phyloP scores from a whole-genome alignment of 2,797 vertebrate species.

The Denticeps clupeoides region DNA sequence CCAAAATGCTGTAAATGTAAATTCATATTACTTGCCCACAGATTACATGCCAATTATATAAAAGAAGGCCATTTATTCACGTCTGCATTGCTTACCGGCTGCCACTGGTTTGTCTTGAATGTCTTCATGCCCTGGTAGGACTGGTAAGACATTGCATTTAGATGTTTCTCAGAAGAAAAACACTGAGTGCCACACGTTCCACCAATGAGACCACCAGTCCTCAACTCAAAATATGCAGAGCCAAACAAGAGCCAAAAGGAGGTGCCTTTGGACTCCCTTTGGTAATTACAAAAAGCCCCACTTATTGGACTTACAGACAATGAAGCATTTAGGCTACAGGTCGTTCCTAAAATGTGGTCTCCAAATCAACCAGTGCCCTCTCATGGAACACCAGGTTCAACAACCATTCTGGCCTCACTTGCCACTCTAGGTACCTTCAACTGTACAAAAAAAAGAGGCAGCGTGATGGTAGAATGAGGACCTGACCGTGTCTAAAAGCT shows the following conservation, averaged over 20 bases:
- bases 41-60: too few relatives aligned
- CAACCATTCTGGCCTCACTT: too few relatives aligned
- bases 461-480: neutral
- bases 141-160: conserved; percentile 56
- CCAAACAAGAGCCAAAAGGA: conserved; percentile 49
- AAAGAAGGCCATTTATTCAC: too few relatives aligned
- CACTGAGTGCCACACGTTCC: conserved; percentile 21
- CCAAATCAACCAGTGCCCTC: too few relatives aligned
- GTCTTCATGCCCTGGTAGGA: conserved; percentile 55
- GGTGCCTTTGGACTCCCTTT: conserved; percentile 42
- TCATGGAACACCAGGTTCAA: too few relatives aligned
- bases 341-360: too few relatives aligned
- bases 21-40: too few relatives aligned
- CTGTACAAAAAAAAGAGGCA: too few relatives aligned
- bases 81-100: conserved; percentile 55
- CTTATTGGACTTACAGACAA: neutral
- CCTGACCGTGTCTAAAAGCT: neutral
- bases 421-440: too few relatives aligned
- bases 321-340: neutral
- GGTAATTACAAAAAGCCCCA: conserved; percentile 1
- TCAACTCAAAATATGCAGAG: conserved; percentile 18
- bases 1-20: too few relatives aligned
- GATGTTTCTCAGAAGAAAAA: conserved; percentile 32
- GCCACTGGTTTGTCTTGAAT: conserved; percentile 49
- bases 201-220: conserved; percentile 15